phyloP scores from a whole-genome alignment of 1,140 invertebrate genomes.

The Meloidogyne chitwoodi region DNA sequence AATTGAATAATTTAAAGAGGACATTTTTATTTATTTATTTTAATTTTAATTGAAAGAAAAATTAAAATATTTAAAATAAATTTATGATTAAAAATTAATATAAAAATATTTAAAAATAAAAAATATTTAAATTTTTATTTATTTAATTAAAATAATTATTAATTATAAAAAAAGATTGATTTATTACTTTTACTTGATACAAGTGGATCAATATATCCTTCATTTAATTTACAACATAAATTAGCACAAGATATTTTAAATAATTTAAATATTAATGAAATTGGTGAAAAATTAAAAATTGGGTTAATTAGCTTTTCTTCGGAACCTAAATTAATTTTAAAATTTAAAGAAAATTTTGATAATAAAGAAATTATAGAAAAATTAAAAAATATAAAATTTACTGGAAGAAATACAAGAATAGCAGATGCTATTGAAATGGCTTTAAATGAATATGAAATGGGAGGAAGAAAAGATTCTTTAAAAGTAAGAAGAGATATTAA shows the following conservation, averaged over 20 bases:
- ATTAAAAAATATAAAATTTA: constrained; percentile 35
- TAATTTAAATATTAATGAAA: constrained; percentile 17
- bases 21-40: no score
- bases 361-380: constrained; percentile 21
- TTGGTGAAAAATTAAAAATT: constrained; percentile 3
- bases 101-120: no score
- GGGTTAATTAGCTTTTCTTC: constrained; percentile 24
- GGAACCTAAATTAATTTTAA: constrained; percentile 16
- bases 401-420: constrained; percentile 42
- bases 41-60: no score
- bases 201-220: constrained; percentile 40
- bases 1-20: no score
- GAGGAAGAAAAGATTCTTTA: constrained; percentile 30
- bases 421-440: constrained; percentile 47
- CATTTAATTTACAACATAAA: constrained; percentile 37
- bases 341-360: constrained; percentile 1
- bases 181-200: constrained; percentile 47
- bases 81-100: no score
- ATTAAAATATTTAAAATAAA: no score
- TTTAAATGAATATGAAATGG: constrained; percentile 31
- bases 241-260: constrained; percentile 38
- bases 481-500: neutral
- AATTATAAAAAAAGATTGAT: constrained; percentile 34
- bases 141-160: neutral
- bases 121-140: neutral